Evolutionary conservation across 2,113 vertebrate genomes (phyloP), one percentile per base, ranked within the genome.

Genomic region (Rattus rattus): DNA sequence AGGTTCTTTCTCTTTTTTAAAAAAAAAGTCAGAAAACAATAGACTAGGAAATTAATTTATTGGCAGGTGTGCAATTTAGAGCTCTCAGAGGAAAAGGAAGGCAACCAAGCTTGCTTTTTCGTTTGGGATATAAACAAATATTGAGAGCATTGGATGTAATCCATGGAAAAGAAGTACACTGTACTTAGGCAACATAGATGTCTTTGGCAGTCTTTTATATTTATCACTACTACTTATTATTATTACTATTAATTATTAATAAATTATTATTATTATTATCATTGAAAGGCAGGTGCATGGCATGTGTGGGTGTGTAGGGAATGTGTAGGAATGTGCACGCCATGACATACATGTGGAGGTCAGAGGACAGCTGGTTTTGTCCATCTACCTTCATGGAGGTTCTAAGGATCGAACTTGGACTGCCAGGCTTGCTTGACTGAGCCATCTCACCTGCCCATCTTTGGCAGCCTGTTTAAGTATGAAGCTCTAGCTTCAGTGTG

Each of bases 11-110:
- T 33, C 20, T 83, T 87, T 43, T 43, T 43, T n/a, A n/a, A 43
- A 43, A 83, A 93, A 95, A 36, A 96, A 65, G 24, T 93, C 89
- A 94, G 79, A 93, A 95, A 93, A 86, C 88, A 92, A 76, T 14
- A 94, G 52, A 80, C 72, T 49, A 95, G 86, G 87, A 89, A 36
- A 91, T 1, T 90, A 67, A 89, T 59, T 47, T 92, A 65, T 2
- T 88, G 70, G 75, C 47, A 90, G 3, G 90, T 72, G 24, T 91
- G 80, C 1, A 39, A 88, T 90, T 88, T 70, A 54, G 90, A 83
- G n/a, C 54, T 85, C 69, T 72, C 79, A 89, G 85, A 54, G 65
- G 86, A 91, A 77, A 76, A 88, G 20, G 61, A 94, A 87, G 26
- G 47, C 61, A 30, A 59, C 30, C n/a, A 88, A 73, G 43, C 20